Percentiles rank a stretch among this genome's conserved stretches.
phyloP scores from a whole-genome alignment of 1,140 invertebrate genomes.

The Ridgeia piscesae region DNA sequence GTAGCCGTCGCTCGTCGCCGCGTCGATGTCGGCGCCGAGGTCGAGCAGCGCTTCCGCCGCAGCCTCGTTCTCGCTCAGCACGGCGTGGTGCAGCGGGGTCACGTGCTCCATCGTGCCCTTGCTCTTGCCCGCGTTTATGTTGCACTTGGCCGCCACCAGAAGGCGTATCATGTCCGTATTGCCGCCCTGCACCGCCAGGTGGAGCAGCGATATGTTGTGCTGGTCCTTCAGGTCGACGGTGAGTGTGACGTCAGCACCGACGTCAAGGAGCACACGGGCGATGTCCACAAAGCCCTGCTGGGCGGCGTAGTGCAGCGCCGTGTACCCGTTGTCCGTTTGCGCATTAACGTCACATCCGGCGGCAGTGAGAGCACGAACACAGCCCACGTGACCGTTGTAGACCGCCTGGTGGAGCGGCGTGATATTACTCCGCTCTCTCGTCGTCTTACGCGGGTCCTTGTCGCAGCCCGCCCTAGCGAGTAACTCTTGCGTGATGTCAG shows the following conservation, averaged over 20 bases:
- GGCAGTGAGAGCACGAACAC: constrained; percentile 61
- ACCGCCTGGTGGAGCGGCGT: constrained; percentile 66
- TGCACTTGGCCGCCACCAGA: constrained; percentile 13
- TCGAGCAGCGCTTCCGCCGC: constrained; percentile 32
- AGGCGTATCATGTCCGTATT: constrained; percentile 12
- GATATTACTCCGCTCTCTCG: constrained; percentile 48
- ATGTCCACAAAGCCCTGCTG: constrained; percentile 25
- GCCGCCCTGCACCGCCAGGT: constrained; percentile 29
- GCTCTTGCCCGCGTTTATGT: constrained; percentile 26
- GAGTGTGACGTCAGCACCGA: constrained; percentile 15
- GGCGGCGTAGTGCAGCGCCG: constrained; percentile 66
- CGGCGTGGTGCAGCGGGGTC: constrained; percentile 40
- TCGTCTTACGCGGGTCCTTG: constrained; percentile 31
- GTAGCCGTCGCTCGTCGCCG: constrained; percentile 31
- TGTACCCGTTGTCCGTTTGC: constrained; percentile 67
- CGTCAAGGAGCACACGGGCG: constrained; percentile 3
- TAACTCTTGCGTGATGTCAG: constrained; percentile 14
- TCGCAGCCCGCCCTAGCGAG: constrained; percentile 11
- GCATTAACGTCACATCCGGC: constrained; percentile 67
- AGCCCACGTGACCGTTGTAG: constrained; percentile 54
- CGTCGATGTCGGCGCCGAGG: constrained; percentile 39
- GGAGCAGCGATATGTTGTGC: constrained; percentile 20
- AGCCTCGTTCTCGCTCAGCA: constrained; percentile 32
- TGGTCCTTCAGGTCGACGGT: constrained; percentile 16
- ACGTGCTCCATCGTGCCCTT: constrained; percentile 29